Base-by-base conservation (phyloP, 2,888 invertebrate species). In the Phengaris arion region DNA sequence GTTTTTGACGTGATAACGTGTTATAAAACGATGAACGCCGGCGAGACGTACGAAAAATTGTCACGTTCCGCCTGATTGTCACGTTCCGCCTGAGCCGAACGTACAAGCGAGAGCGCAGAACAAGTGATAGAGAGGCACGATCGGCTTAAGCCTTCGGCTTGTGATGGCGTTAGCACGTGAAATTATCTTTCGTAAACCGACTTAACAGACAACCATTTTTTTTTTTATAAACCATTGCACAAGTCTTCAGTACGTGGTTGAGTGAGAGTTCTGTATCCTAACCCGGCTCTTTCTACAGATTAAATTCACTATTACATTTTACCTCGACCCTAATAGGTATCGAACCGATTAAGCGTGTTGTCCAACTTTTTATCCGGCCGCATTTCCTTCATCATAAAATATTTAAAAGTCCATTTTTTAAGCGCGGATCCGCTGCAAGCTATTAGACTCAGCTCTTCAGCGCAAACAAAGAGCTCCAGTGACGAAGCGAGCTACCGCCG, bases 371-470 rank as follows among this genome's bases (percentile, higher is more conserved):
- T 85, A 85, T 84, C 81, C 86, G 79, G 74, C 82, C 76, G 80
- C 82, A 81, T 83, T 81, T 83, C 81, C 82, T 86, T 87, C 87
- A 85, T 88, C 88, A 87, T 91, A 89, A 89, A 92, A 92, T 91
- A 91, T 92, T 92, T 89, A 91, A 90, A 89, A 90, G 89, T 90
- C 85, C 89, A 92, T 91, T 92, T 92, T 70, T 92, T 89, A 91
- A 91, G 88, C 90, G 84, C 83, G 85, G 89, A 91, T 91, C 87
- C 88, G 90, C 89, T 91, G 91, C 90, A 90, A 91, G 92, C 92
- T 93, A 92, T 93, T 93, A 92, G 89, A 92, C 90, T 89, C 91
- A 91, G 89, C 92, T 89, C 91, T 92, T 91, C 90, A 92, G 86
- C 85, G 88, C 89, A 91, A 93, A 92, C 92, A 92, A 92, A 92